Evolutionary conservation across 1,140 invertebrate species (phyloP), one percentile per base, ranked within the genome.

Genomic region (Drosophila varians): DNA sequence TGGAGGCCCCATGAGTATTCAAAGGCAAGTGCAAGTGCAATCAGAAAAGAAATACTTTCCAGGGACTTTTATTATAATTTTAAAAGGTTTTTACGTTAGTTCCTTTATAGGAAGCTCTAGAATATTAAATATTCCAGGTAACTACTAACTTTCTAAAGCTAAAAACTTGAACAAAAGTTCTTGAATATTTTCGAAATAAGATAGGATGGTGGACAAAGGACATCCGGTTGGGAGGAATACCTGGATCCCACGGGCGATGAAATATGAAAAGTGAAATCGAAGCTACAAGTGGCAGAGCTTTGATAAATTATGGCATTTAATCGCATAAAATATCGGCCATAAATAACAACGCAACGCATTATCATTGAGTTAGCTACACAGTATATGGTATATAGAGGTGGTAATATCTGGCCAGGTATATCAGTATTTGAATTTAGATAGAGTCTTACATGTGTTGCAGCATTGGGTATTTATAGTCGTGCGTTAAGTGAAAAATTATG

Each of bases 401-500:
- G 23, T 25, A 42, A 34, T 23, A 55, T 34, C 34, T 26, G 48
- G 21, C 42, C 28, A 48, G 46, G 49, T 54, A 42, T 74, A 52
- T 46, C 46, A 52, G 52, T 71, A 28, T 71, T 42, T 53, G 31
- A 34, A 47, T 65, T 36, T 21, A 72, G 40, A 73, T 73, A 73
- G 58, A 52, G 56, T 36, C 56, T 73, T 73, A 73, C 69, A 73
- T 62, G 71, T 74, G 58, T 74, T 74, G 71, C 68, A 70, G 49
- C 76, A 58, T 55, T 46, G 57, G 48, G 57, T 86, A 86, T 86
- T 86, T 86, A 77, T 86, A 86, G 80, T 42, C 55, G 80, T 86
- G 80, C 82, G 80, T 86, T 87, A 86, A 86, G 80, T 86, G 76
- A 74, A 86, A 86, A 87, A 86, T 86, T 87, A 86, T 87, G 82